phyloP scores from a whole-genome alignment of 2,888 invertebrate species.

The Eilema caniola region DNA sequence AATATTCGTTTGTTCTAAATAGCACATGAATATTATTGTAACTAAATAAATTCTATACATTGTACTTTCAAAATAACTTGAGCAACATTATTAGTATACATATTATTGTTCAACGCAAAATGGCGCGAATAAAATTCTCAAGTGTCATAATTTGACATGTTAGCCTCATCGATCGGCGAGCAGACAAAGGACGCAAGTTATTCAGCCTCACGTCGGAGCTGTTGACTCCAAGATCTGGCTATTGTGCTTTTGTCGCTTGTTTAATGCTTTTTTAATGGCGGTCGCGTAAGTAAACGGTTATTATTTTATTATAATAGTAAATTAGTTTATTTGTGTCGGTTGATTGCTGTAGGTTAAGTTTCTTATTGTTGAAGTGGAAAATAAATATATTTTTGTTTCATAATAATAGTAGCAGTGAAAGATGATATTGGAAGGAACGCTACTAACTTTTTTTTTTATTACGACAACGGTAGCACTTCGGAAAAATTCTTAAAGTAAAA shows the following conservation, averaged over 20 bases:
- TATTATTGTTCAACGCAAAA: conserved; percentile 38
- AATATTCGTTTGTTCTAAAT: neutral
- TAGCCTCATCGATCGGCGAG: conserved; percentile 61
- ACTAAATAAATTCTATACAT: conserved; percentile 6
- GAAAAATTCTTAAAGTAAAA: neutral
- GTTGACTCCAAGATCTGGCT: conserved; percentile 46
- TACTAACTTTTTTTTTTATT: neutral
- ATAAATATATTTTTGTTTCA: conserved; percentile 12
- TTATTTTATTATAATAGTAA: conserved; percentile 60
- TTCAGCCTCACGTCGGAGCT: conserved; percentile 64
- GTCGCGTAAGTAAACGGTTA: conserved; percentile 61
- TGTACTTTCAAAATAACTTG: conserved; percentile 21
- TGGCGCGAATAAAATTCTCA: conserved; percentile 48
- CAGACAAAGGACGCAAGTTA: conserved; percentile 64
- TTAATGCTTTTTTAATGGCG: conserved; percentile 57
- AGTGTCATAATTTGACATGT: conserved; percentile 64
- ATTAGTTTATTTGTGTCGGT: conserved; percentile 43
- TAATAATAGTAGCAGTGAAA: conserved; percentile 11
- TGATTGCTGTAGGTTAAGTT: conserved; percentile 46
- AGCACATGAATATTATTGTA: neutral
- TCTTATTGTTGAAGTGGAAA: conserved; percentile 30
- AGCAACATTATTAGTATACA: conserved; percentile 17
- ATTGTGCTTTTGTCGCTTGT: conserved; percentile 58
- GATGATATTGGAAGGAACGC: neutral
- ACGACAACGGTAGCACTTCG: neutral